Percentiles rank a stretch among this genome's conserved stretches.
Evolutionary conservation across 2,797 vertebrate species (phyloP).

Genomic region (Lacerta bilineata): DNA sequence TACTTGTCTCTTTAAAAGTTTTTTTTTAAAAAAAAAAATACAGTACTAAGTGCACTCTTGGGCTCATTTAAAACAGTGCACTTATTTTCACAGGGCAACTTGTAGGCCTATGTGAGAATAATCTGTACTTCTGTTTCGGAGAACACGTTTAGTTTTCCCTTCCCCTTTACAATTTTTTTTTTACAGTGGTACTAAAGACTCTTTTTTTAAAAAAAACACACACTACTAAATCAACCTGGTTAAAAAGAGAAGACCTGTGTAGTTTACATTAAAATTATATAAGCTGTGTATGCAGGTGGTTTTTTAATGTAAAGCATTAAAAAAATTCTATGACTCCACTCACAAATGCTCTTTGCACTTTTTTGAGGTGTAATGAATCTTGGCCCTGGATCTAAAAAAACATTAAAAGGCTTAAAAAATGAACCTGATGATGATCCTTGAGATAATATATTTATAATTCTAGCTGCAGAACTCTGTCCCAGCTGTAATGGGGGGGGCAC

Average conservation of each 20-base stretch:
- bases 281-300: constrained; percentile 82
- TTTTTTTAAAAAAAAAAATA: too few species aligned
- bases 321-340: constrained; percentile 79
- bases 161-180: constrained; percentile 61
- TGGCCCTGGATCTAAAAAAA: not conserved
- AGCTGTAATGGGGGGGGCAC: not conserved
- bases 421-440: not conserved
- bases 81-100: constrained; percentile 65
- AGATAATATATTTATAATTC: not conserved
- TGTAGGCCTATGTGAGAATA: constrained; percentile 69
- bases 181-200: constrained; percentile 83
- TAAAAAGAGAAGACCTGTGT: constrained; percentile 78
- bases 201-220: constrained; percentile 60
- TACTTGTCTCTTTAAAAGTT: constrained; percentile 37
- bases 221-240: constrained; percentile 78
- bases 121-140: constrained; percentile 76
- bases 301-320: constrained; percentile 87
- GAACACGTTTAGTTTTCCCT: constrained; percentile 62
- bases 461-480: not conserved
- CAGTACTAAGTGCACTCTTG: constrained; percentile 62
- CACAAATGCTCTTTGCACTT: constrained; percentile 58
- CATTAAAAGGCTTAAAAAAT: not conserved
- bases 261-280: constrained; percentile 85
- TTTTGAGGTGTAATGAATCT: constrained; percentile 46
- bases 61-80: constrained; percentile 66